Base-by-base conservation (phyloP, 2,888 invertebrate genomes). In the Heliconius hortense region DNA sequence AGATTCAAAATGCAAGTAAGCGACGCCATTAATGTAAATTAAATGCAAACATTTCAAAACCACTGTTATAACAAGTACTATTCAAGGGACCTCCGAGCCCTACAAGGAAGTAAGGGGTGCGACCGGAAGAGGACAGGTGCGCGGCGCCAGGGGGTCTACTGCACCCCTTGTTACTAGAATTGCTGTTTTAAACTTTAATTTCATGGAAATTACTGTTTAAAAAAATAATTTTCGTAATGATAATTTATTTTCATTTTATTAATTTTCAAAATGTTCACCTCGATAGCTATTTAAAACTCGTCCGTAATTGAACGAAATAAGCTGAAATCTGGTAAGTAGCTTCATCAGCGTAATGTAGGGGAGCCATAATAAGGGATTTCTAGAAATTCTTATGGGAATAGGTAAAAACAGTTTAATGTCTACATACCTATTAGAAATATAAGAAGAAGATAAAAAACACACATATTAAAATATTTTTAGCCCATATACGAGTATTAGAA, bases 71-170 rank as follows among this genome's bases (percentile, higher is more conserved):
- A 31, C 56, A 35, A 21, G 69, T 31, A 69, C 31, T 56, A 69
- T 69, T 56, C 31, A 53, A 53, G 68, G 31, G 56, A 69, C 31
- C 56, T 24, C 56, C 24, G 39, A 39, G 24, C 26, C 68, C 21
- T 69, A 31, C 39, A 71, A 60, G 60, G 60, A 60, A 62, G 71
- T 66, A 66, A 60, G 60, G 71, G 78, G 78, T 53, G 76, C 74
- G 78, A 35, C 77, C 76, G 78, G 76, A 78, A 78, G 69, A 31
- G 72, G 76, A 64, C 78, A 78, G 78, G 74, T 77, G 77, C 39
- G 68, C 39, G 78, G 78, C 78, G 78, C 76, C 78, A 69, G 68
- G 78, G 78, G 78, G 78, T 28, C 76, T 67, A 26, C 18, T 8
- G 39, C 71, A 56, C 71, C 71, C 71, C 71, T 60, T 31, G 56